These are phyloP conservation scores for Alectura lathami DNA, from an alignment of 2,113 vertebrate species.

Conservation along the genomic window DNA sequence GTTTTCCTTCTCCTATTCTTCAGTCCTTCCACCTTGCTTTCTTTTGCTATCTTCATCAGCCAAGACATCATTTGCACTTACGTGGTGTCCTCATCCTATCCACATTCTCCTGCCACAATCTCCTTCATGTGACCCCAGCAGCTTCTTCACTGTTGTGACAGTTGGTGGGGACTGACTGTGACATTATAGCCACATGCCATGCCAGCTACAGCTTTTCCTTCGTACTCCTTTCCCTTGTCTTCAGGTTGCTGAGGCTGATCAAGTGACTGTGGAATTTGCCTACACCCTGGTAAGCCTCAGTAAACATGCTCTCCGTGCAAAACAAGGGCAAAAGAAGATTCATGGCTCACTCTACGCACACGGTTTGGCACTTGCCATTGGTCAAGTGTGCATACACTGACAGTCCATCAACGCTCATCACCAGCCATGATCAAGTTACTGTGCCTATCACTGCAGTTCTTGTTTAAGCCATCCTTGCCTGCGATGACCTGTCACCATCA, in stretches of 20 bases:
- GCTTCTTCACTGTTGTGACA: too few species aligned
- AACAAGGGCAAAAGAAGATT: not conserved
- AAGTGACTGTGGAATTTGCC: not conserved
- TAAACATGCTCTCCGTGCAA: not conserved
- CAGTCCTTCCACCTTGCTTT: not conserved
- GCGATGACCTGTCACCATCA: not conserved
- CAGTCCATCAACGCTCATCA: not conserved
- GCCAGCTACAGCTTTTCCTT: not conserved
- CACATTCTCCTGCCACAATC: not conserved
- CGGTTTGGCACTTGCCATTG: not conserved
- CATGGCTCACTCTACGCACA: not conserved
- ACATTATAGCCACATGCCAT: not conserved
- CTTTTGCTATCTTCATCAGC: not conserved
- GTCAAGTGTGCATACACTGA: fast-evolving
- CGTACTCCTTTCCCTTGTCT: not conserved
- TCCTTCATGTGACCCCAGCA: not conserved
- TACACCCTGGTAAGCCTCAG: not conserved
- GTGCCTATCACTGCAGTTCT: not conserved
- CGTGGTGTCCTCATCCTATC: not conserved
- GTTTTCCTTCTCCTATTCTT: not conserved
- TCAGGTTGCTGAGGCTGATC: not conserved
- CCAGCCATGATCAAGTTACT: not conserved
- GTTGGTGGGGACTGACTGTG: not conserved
- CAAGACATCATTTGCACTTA: not conserved
- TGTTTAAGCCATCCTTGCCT: not conserved